Evolutionary conservation across 2,797 vertebrate species (phyloP).

Genomic region (Premnoplex brunnescens): DNA sequence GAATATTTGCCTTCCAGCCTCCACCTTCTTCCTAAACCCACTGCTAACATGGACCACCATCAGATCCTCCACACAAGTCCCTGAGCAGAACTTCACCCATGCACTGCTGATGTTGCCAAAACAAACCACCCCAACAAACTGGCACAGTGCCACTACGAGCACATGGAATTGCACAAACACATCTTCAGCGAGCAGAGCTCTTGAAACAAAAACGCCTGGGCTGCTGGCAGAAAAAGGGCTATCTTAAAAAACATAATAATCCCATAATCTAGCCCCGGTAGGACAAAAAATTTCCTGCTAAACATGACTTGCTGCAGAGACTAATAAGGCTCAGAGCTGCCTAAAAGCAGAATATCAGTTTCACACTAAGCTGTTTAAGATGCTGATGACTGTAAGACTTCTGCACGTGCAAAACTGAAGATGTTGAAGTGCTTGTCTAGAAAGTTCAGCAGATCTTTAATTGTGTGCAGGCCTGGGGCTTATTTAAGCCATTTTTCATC

Average conservation of each 20-base stretch:
- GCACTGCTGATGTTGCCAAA: neutral
- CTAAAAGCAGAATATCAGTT: neutral
- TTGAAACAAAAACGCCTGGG: neutral
- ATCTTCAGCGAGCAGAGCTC: neutral
- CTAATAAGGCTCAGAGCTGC: neutral
- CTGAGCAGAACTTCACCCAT: neutral
- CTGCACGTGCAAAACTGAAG: neutral
- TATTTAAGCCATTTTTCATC: neutral
- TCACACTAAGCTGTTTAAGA: neutral
- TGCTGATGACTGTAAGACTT: neutral
- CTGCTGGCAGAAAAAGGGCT: neutral
- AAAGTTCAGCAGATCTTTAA: constrained; percentile 5
- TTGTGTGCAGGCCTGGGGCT: neutral
- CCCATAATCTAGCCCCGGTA: neutral
- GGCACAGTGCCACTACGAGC: neutral
- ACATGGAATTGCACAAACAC: neutral
- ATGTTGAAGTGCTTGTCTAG: neutral
- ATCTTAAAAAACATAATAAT: neutral
- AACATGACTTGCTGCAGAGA: neutral
- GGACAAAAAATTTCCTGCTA: neutral
- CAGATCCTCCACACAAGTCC: neutral
- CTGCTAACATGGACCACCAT: constrained; percentile 18
- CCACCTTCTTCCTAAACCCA: neutral
- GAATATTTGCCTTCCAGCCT: neutral
- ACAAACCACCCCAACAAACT: constrained; percentile 43